Evolutionary conservation across 35 echinoderm and acorn worm species (phyloP), one percentile per base, ranked within the genome.

Genomic region (Apostichopus japonicus): DNA sequence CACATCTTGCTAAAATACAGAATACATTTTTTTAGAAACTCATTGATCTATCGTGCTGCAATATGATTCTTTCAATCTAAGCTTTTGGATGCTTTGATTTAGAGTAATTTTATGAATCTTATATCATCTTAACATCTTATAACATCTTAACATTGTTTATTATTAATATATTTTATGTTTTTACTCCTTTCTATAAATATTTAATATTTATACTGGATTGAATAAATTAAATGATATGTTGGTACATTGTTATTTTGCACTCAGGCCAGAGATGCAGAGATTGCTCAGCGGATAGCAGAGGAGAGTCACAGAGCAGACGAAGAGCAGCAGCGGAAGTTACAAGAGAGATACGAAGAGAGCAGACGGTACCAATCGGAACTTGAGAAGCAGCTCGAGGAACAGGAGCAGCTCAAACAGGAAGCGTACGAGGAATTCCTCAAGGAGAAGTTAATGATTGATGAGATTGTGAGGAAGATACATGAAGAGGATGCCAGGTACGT

Each of bases 371-470:
- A 99, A 56, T 82, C 87, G 53, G 95, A 99, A 78, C 80, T 99
- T 77, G 97, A 99, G 93, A 99, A 92, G 79, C 95, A 99, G 84
- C 92, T 99, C 14, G 95, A 96, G 81, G 93, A 95, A 54, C 92
- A 95, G 67, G 97, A 99, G 78, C 71, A 82, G 51, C 92, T 79
- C 62, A 99, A 96, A 53, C 97, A 96, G 79, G 95, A 99, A 63
- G 93, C 90, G 65, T 96, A 96, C 62, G 95, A 96, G 55, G 97
- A 96, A 70, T 96, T 99, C 93, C 92, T 99, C 0, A 99, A 99
- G 78, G 97, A 99, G 92, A 99, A 99, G 63, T 90, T 99, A 56
- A 99, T 99, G 97, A 99, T 99, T 53, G 97, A 99, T 77, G 97
- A 96, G 90, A 94, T 99, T 51, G 97, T 99, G 0, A 71, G 97